A percentile compares a stretch with the other conserved stretches of the same genome.
These are phyloP conservation scores for Epiperipatus broadwayi DNA, from an alignment of 2,888 invertebrate species.

Conservation along the genomic window DNA sequence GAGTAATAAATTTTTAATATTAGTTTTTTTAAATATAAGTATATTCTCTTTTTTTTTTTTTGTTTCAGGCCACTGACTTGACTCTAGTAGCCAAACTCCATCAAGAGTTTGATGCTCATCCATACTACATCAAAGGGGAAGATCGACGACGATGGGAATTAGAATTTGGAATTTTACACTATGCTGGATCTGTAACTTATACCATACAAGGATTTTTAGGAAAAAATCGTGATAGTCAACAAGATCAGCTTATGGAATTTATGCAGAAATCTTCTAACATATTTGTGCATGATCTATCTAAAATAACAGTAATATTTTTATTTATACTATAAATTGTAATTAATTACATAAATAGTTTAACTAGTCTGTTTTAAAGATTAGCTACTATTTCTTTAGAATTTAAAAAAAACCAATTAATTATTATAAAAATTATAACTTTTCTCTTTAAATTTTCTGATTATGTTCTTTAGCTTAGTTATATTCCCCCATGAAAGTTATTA, in stretches of 20 bases:
- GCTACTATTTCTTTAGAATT: too few species aligned
- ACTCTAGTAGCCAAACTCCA: slow-evolving; percentile 73
- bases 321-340: too few species aligned
- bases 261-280: slow-evolving; percentile 61
- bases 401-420: too few species aligned
- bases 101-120: slow-evolving; percentile 61
- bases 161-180: slow-evolving; percentile 71
- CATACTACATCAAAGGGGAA: slow-evolving; percentile 60
- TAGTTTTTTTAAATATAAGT: too few species aligned
- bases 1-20: too few species aligned
- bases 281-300: slow-evolving; percentile 55
- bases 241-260: slow-evolving; percentile 75
- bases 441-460: too few species aligned
- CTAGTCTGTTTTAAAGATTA: too few species aligned
- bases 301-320: slow-evolving; percentile 26
- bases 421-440: too few species aligned
- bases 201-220: slow-evolving; percentile 63
- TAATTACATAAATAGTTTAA: too few species aligned
- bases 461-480: too few species aligned
- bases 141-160: slow-evolving; percentile 73
- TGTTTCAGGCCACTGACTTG: slow-evolving; percentile 53
- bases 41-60: slow-evolving; percentile 8
- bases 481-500: too few species aligned
- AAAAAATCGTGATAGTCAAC: slow-evolving; percentile 77
- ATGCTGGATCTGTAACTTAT: slow-evolving; percentile 62